Conservation (phyloP, 2,113 vertebrate genomes). For the Microtus pennsylvanicus region DNA sequence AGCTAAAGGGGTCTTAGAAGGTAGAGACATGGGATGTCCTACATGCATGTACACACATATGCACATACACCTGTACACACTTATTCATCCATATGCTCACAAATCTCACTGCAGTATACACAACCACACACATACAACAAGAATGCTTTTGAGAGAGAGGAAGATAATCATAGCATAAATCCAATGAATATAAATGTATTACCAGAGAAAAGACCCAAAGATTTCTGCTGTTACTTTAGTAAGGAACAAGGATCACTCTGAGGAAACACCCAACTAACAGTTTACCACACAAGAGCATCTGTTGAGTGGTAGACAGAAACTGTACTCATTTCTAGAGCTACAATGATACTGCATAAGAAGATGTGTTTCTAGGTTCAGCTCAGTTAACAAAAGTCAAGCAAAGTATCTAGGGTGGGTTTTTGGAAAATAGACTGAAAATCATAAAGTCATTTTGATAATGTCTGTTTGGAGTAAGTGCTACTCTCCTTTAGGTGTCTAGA, state of each 20-base stretch:
- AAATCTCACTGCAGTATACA: not conserved
- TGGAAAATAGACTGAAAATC: not conserved
- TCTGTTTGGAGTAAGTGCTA: not conserved
- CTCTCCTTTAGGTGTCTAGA: not conserved
- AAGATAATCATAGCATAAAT: not conserved
- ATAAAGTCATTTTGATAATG: not conserved
- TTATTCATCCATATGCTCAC: not conserved
- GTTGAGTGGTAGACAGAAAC: not conserved
- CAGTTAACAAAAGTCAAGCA: conserved; percentile 5
- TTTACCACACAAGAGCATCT: not conserved
- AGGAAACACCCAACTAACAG: not conserved
- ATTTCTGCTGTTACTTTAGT: conserved; percentile 19
- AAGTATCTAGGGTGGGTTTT: not conserved
- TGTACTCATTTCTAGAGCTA: not conserved
- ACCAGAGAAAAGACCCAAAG: not conserved
- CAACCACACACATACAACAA: not conserved
- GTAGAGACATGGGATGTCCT: not conserved
- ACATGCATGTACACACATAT: not conserved
- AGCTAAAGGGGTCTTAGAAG: not conserved
- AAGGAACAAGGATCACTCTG: not conserved
- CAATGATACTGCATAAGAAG: not conserved
- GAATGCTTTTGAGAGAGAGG: not conserved
- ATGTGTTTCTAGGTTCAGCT: not conserved
- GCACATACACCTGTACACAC: not conserved
- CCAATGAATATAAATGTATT: not conserved